Evolutionary conservation across 23 tunicate species (phyloP).

Genomic region (Styela clava): DNA sequence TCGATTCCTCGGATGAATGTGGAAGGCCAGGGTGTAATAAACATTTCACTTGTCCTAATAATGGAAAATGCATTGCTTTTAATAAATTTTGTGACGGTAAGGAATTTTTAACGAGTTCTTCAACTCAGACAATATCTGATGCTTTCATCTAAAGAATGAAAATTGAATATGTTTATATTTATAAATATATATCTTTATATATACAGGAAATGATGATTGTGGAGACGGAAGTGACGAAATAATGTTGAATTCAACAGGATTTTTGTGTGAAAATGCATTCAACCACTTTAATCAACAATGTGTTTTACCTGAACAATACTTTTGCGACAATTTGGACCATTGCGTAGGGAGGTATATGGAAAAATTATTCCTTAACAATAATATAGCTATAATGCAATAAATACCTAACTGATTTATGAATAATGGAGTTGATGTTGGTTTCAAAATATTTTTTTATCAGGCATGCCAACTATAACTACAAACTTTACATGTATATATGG

Average conservation of each 20-base stretch:
- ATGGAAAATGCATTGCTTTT: constrained; percentile 66
- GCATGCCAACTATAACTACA: no score
- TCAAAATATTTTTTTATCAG: no score
- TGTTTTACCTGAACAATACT: constrained; percentile 34
- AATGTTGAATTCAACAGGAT: not conserved
- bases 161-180: no score
- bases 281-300: constrained; percentile 33
- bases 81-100: constrained; percentile 76
- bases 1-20: constrained; percentile 76
- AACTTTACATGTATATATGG: no score
- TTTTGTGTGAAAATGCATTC: constrained; percentile 44
- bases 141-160: no score
- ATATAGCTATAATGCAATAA: no score
- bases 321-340: constrained; percentile 61
- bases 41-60: constrained; percentile 38
- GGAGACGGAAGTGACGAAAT: constrained; percentile 77
- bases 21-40: constrained; percentile 15
- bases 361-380: no score
- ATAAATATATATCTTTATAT: no score
- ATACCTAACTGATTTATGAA: no score
- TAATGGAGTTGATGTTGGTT: no score
- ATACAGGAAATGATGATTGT: constrained; percentile 64
- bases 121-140: no score
- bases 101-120: no score
- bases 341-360: constrained; percentile 68